phyloP scores from a whole-genome alignment of 1,140 invertebrate genomes.

The Aphidius ervi region DNA sequence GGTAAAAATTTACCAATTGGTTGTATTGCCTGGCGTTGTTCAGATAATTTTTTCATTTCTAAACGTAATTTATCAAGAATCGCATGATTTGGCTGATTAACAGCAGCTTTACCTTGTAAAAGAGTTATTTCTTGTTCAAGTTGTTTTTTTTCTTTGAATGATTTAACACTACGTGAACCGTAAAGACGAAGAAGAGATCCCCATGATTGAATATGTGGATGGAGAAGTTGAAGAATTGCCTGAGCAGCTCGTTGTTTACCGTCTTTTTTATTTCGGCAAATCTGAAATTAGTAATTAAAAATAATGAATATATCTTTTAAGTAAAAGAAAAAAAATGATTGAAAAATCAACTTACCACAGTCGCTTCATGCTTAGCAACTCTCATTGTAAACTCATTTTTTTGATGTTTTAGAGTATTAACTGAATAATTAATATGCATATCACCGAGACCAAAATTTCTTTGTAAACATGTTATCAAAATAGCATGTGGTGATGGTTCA shows the following conservation, averaged over 20 bases:
- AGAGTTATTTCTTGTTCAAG: slow-evolving; percentile 92
- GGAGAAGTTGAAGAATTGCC: slow-evolving; percentile 85
- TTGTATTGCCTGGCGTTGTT: slow-evolving; percentile 62
- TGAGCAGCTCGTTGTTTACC: slow-evolving; percentile 97
- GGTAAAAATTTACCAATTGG: slow-evolving; percentile 72
- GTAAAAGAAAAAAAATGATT: background rate
- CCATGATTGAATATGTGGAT: slow-evolving; percentile 93
- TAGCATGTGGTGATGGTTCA: slow-evolving; percentile 90
- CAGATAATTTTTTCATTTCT: slow-evolving; percentile 82
- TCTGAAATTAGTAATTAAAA: slow-evolving; percentile 24
- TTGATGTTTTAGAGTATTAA: slow-evolving; percentile 86
- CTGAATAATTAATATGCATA: slow-evolving; percentile 82
- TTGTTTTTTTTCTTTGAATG: slow-evolving; percentile 89
- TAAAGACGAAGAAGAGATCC: slow-evolving; percentile 90
- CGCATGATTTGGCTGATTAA: slow-evolving; percentile 89
- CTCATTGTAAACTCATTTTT: slow-evolving; percentile 93
- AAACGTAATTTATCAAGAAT: slow-evolving; percentile 85
- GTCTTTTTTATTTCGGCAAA: slow-evolving; percentile 93
- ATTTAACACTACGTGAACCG: slow-evolving; percentile 87
- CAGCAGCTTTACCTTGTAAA: slow-evolving; percentile 82
- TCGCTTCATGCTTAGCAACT: slow-evolving; percentile 86
- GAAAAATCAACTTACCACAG: slow-evolving; percentile 55
- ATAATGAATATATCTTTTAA: background rate
- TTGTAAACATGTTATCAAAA: slow-evolving; percentile 87
- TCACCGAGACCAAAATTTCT: slow-evolving; percentile 89